phyloP scores from a whole-genome alignment of 1,140 invertebrate species.

The Pomacea maculata region DNA sequence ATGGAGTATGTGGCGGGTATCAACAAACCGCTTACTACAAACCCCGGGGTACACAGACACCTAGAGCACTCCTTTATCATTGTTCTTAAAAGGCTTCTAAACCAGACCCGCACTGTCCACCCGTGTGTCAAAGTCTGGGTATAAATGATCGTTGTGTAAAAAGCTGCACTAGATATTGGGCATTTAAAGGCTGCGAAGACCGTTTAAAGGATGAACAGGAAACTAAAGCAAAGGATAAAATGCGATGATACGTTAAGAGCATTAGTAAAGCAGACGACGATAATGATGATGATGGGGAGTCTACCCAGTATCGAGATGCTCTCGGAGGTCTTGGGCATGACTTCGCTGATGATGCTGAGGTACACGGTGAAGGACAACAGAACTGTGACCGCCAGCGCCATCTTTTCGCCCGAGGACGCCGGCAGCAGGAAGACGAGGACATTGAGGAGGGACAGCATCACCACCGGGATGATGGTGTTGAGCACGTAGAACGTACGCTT shows the following conservation, averaged over 20 bases:
- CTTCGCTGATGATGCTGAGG: slow-evolving; percentile 71
- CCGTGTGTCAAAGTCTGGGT: background rate
- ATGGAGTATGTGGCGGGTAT: too few species aligned
- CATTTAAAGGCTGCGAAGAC: background rate
- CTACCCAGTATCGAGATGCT: slow-evolving; percentile 70
- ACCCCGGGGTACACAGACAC: too few species aligned
- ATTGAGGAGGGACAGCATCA: slow-evolving; percentile 70
- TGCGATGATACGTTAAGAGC: too few species aligned
- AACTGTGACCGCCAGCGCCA: slow-evolving; percentile 70
- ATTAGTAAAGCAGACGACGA: too few species aligned
- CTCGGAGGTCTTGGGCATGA: slow-evolving; percentile 71
- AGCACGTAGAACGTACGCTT: slow-evolving; percentile 66
- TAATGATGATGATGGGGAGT: background rate
- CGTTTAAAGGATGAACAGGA: too few species aligned
- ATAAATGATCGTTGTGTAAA: too few species aligned
- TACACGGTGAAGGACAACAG: slow-evolving; percentile 71
- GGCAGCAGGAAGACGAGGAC: slow-evolving; percentile 71
- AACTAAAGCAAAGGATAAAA: too few species aligned
- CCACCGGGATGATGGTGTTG: slow-evolving; percentile 71
- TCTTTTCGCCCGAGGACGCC: slow-evolving; percentile 71
- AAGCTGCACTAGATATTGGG: too few species aligned
- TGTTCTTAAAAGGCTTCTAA: too few species aligned
- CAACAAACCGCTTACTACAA: too few species aligned
- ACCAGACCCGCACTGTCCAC: too few species aligned
- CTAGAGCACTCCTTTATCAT: too few species aligned